Conservation (phyloP, 2,797 vertebrate species). For the Trematomus bernacchii region DNA sequence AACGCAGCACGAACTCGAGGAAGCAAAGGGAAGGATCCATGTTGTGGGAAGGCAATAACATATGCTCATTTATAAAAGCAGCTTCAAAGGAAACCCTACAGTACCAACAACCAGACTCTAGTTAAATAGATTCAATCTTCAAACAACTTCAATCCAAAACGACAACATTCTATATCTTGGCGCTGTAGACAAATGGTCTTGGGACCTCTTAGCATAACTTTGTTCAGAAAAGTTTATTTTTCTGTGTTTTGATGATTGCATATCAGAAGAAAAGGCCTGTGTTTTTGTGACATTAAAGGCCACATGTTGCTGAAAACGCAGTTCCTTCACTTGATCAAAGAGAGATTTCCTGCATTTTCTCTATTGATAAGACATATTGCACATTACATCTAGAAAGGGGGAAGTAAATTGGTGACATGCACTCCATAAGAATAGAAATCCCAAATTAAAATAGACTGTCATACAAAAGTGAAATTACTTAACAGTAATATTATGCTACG, state of each 20-base stretch:
- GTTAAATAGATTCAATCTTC: slow-evolving; percentile 17
- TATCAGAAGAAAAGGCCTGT: slow-evolving; percentile 34
- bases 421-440: slow-evolving; percentile 37
- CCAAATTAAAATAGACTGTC: slow-evolving; percentile 18
- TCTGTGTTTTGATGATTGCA: slow-evolving; percentile 37
- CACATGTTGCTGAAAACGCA: slow-evolving; percentile 19
- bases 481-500: slow-evolving; percentile 58
- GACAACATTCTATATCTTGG: not conserved
- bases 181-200: slow-evolving; percentile 4
- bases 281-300: slow-evolving; percentile 40
- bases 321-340: slow-evolving; percentile 21
- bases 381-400: slow-evolving; percentile 53
- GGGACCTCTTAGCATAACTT: slow-evolving; percentile 6
- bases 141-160: slow-evolving; percentile 30
- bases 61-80: slow-evolving; percentile 50
- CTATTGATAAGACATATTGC: slow-evolving; percentile 58
- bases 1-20: slow-evolving; percentile 38
- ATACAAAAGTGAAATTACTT: slow-evolving; percentile 49
- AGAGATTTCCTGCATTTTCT: slow-evolving; percentile 26
- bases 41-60: slow-evolving; percentile 54
- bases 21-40: slow-evolving; percentile 49
- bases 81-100: slow-evolving; percentile 42
- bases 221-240: not conserved
- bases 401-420: slow-evolving; percentile 36
- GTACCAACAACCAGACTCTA: slow-evolving; percentile 23